phyloP scores from a whole-genome alignment of 2,113 vertebrate genomes.

The Damaliscus lunatus region DNA sequence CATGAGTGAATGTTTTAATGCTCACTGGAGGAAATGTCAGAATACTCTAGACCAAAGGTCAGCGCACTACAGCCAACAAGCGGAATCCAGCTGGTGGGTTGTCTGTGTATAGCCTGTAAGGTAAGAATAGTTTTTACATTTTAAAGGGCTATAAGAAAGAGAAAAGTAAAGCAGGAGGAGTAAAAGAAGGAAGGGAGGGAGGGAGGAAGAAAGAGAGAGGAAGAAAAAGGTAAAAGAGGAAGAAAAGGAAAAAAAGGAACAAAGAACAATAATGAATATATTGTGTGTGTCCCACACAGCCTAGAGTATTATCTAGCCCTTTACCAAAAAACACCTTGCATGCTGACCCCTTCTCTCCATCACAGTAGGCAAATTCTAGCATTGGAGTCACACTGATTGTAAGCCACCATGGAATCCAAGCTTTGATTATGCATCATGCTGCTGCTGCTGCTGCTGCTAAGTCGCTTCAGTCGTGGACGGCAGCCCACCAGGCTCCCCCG shows the following conservation, averaged over 20 bases:
- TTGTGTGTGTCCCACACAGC: not conserved
- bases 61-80: not conserved
- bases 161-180: not conserved
- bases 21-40: not conserved
- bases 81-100: not conserved
- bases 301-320: not conserved
- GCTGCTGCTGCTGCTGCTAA: too few species aligned
- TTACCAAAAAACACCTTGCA: not conserved
- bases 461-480: accelerated
- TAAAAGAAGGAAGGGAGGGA: not conserved
- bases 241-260: not conserved
- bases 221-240: not conserved
- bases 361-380: not conserved
- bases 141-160: not conserved
- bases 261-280: not conserved
- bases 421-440: not conserved
- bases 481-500: too few species aligned
- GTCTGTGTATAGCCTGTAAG: not conserved
- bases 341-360: not conserved
- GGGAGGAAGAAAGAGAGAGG: too few species aligned
- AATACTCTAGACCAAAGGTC: not conserved
- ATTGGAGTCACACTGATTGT: not conserved
- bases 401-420: not conserved
- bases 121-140: not conserved
- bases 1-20: not conserved